phyloP scores from a whole-genome alignment of 2,113 vertebrate species.

The Chrysemys picta region DNA sequence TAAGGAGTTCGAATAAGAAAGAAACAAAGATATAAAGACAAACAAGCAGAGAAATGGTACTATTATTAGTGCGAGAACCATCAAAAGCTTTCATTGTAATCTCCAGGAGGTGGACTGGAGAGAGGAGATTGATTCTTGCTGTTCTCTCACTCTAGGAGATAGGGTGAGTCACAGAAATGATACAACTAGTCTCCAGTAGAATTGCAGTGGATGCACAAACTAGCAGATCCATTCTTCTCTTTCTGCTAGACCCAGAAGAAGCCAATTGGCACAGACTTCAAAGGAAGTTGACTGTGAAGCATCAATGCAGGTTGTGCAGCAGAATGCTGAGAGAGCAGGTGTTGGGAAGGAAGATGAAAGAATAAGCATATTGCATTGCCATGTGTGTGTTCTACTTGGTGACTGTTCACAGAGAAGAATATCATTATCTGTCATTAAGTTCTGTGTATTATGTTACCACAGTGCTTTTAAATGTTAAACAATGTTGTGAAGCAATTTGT shows the following conservation, averaged over 20 bases:
- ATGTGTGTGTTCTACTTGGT: constrained; percentile 29
- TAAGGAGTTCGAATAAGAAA: not conserved
- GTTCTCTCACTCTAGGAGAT: not conserved
- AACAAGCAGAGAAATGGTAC: not conserved
- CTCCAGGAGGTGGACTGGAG: not conserved
- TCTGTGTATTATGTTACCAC: constrained; percentile 13
- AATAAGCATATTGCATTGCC: constrained; percentile 13
- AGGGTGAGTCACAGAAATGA: not conserved
- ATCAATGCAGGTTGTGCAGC: not conserved
- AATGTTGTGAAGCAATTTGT: constrained; percentile 46
- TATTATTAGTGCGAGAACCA: not conserved
- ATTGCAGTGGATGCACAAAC: constrained; percentile 2
- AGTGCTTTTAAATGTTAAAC: constrained; percentile 40
- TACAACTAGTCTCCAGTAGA: not conserved
- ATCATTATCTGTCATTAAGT: constrained; percentile 47
- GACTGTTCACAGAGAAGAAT: constrained; percentile 10
- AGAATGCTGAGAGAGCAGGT: constrained; percentile 24
- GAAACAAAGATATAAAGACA: not conserved
- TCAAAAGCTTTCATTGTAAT: not conserved
- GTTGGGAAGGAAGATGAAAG: constrained; percentile 26
- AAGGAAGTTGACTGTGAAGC: not conserved
- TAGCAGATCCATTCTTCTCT: not conserved
- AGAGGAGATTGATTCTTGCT: not conserved
- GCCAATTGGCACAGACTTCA: not conserved
- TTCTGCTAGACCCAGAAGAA: not conserved